Base-by-base conservation (phyloP, 2,888 invertebrate species). In the Bhutanitis thaidina region DNA sequence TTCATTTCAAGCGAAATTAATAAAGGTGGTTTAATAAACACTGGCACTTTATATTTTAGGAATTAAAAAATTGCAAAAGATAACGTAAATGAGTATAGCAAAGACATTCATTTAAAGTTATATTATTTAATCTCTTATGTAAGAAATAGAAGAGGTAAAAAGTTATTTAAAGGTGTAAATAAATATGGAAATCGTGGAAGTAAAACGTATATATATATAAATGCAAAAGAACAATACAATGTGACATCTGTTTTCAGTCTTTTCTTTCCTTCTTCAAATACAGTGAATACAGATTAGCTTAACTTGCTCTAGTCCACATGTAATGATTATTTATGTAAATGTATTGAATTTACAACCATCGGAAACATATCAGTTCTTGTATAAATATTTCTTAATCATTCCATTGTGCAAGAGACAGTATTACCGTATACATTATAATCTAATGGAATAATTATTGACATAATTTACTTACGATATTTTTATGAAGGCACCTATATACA, bases 241-340 rank as follows among this genome's bases (percentile, higher is more conserved):
- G 52, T 47, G 55, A 58, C 54, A 74, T 71, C 69, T 54, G 56
- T 61, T 62, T 60, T 81, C 81, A 81, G 81, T 81, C 81, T 81
- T 81, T 73, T 76, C 60, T 70, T 77, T 78, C 59, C 60, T 73
- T 69, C 61, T 60, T 56, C 56, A 58, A 54, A 58, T 59, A 60
- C 20, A 47, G 49, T 41, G 43, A 56, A 51, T 49, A 48, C 41
- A 25, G 9, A 34, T 13, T 34, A 13, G 12, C n/a, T 32, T n/a
- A 12, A 10, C 27, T 27, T 27, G 5, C 27, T 27, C 27, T 27
- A 27, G 8, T 27, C 5, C 7, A 32, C n/a, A 32, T 32, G 9
- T n/a, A 4, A 32, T 12, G 3, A 32, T n/a, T 2, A 34, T 1
- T 34, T 13, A 34, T 12, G 1, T 5, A 34, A 10, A 34, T 34